phyloP scores from a whole-genome alignment of 2,113 vertebrate genomes.

The Sigmodon hispidus region DNA sequence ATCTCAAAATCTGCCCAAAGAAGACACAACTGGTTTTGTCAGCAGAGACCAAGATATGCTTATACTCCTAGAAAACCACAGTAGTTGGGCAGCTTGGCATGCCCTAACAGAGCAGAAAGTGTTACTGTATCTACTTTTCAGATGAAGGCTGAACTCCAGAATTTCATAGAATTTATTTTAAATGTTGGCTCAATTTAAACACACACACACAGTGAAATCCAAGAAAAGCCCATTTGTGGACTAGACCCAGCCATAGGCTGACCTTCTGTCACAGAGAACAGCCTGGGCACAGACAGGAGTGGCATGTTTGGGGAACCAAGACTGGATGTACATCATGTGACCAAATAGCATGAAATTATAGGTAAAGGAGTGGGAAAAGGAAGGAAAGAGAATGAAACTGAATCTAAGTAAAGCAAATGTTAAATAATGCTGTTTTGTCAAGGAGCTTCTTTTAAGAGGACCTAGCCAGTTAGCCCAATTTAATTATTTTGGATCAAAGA shows the following conservation, averaged over 20 bases:
- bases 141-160: neutral
- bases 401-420: constrained; percentile 64
- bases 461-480: neutral
- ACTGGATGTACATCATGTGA: neutral
- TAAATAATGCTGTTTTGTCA: neutral
- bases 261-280: neutral
- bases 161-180: constrained; percentile 4
- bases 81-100: neutral
- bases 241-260: neutral
- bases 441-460: neutral
- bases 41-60: neutral
- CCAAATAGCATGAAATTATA: neutral
- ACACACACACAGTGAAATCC: constrained; percentile 40
- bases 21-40: neutral
- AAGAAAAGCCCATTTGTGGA: constrained; percentile 59
- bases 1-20: neutral
- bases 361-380: neutral
- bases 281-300: neutral
- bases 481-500: constrained; percentile 54
- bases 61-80: neutral
- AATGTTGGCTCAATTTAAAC: constrained; percentile 58
- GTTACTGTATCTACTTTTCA: neutral
- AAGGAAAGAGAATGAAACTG: constrained; percentile 37
- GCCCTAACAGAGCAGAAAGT: neutral
- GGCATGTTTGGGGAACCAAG: neutral